Percentiles rank a stretch among this genome's conserved stretches.
phyloP scores from a whole-genome alignment of 2,113 vertebrate species.

The Leucopsar rothschildi region DNA sequence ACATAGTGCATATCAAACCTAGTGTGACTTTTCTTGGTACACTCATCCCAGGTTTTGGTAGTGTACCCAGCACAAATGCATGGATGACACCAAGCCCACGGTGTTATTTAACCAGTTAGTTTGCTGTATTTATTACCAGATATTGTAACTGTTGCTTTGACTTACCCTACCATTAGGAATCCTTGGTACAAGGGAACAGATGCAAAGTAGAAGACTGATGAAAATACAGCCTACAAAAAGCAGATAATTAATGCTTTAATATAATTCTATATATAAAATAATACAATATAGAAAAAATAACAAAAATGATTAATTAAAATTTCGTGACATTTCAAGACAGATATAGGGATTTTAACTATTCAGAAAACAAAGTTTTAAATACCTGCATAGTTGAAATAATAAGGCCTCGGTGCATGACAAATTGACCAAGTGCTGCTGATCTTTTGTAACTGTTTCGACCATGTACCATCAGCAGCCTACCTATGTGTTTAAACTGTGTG shows the following conservation, averaged over 20 bases:
- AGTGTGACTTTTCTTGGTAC: not conserved
- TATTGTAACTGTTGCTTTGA: not conserved
- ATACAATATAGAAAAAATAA: not conserved
- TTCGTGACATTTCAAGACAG: not conserved
- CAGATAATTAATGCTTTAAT: not conserved
- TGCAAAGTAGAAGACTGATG: slow-evolving; percentile 96
- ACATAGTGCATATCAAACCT: not conserved
- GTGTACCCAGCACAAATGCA: not conserved
- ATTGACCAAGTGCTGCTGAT: slow-evolving; percentile 93
- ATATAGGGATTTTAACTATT: not conserved
- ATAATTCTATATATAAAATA: not conserved
- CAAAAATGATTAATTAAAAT: not conserved
- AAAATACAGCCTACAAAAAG: slow-evolving; percentile 89
- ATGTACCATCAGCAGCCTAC: slow-evolving; percentile 93
- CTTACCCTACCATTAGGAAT: slow-evolving; percentile 98
- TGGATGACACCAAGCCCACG: not conserved
- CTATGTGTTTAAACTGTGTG: slow-evolving; percentile 93
- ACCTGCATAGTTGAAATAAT: slow-evolving; percentile 99
- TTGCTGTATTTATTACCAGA: not conserved
- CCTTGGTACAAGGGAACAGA: slow-evolving; percentile 98
- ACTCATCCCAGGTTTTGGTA: not conserved
- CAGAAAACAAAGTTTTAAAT: not conserved
- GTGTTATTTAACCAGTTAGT: not conserved
- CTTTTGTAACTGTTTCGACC: slow-evolving; percentile 98
- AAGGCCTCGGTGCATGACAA: slow-evolving; percentile 98